Percentiles rank a stretch among this genome's conserved stretches.
Conservation (phyloP, 64 coral and sea anemone genomes). For the Dendrophyllia cribrosa region DNA sequence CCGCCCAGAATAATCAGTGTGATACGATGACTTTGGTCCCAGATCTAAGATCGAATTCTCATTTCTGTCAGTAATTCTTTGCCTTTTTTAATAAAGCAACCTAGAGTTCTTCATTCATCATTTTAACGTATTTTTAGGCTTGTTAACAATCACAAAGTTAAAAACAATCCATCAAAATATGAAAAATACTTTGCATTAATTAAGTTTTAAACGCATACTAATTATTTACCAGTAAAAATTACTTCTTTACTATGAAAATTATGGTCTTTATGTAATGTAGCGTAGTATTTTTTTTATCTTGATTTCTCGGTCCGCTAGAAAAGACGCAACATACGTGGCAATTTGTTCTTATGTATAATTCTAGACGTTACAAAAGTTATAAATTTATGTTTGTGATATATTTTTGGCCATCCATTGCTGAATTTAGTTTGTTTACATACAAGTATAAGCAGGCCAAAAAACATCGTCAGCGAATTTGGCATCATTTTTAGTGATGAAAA, state of each 20-base stretch:
- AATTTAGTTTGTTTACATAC: neutral
- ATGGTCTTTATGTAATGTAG: no score
- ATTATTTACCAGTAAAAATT: neutral
- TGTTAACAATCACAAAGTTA: neutral
- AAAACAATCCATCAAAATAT: neutral
- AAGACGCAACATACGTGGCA: no score
- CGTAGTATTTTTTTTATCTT: no score
- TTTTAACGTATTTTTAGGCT: neutral
- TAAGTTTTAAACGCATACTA: neutral
- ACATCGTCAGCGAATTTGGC: neutral
- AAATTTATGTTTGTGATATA: neutral
- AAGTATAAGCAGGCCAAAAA: neutral
- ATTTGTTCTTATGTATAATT: no score
- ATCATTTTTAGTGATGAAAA: no score
- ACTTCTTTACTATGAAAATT: no score
- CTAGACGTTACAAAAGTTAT: neutral
- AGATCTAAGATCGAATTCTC: neutral
- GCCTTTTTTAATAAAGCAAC: neutral
- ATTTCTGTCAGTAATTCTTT: neutral
- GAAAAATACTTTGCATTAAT: slow-evolving; percentile 4
- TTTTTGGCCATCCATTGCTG: neutral
- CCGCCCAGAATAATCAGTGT: neutral
- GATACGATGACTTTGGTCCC: neutral
- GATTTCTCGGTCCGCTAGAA: no score
- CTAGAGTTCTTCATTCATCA: no score